Evolutionary conservation across 2,888 invertebrate genomes (phyloP), one percentile per base, ranked within the genome.

Genomic region (Lycophotia porphyrea): DNA sequence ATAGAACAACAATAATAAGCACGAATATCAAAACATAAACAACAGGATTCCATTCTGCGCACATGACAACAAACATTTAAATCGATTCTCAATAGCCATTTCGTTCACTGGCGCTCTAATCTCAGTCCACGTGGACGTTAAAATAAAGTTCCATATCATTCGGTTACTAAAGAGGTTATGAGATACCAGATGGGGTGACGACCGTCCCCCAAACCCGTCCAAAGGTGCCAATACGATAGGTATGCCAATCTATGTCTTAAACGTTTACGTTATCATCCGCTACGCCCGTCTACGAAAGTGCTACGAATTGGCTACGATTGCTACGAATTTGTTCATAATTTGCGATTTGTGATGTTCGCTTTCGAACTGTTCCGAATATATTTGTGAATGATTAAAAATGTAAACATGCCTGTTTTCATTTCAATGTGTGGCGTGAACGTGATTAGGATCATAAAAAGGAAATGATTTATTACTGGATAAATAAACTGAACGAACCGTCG

Each of bases 181-280:
- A 91, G 90, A 91, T 90, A 89, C 89, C 88, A 90, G 88, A 93
- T 92, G 89, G 91, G 91, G 93, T 94, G 94, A 92, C 92, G 93
- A 95, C 91, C 92, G 90, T 90, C 88, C 90, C 85, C 90, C 88
- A 89, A 91, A 92, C 89, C 90, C 91, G 87, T 86, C 86, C 82
- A 74, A 89, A 90, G 90, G 90, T 90, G 88, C 89, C 91, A 91
- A 92, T 90, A 91, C 85, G 86, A 78, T 87, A 90, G 88, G 89
- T 91, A 89, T 88, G 90, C 89, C 90, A 89, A 90, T 92, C 90
- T 87, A 92, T 91, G 91, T 90, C 90, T 90, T 84, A 86, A 91
- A 87, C 87, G 89, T 89, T 90, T 89, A 91, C 90, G 90, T 91
- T 92, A 91, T 91, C 89, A 92, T 91, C 84, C 74, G 90, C 92